phyloP scores from a whole-genome alignment of 2,888 invertebrate species.

The Cactoblastis cactorum region DNA sequence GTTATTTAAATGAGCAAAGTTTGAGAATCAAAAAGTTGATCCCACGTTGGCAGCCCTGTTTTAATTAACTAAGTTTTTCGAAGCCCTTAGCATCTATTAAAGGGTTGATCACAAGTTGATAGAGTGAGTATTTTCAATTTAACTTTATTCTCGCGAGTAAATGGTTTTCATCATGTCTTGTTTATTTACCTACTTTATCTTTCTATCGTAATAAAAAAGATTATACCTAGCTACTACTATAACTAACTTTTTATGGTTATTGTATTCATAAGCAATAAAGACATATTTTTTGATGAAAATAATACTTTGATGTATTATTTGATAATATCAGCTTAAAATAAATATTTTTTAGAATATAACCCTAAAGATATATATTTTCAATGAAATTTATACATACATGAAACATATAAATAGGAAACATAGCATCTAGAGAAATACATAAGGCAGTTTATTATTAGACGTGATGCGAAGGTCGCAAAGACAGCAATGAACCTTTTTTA shows the following conservation, averaged over 20 bases:
- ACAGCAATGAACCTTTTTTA: constrained; percentile 4
- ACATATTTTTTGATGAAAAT: not conserved
- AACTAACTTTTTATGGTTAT: too few relatives aligned
- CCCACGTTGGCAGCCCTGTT: not conserved
- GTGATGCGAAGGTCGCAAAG: not conserved
- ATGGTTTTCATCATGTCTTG: constrained; percentile 6
- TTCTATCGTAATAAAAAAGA: not conserved
- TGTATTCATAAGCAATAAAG: not conserved
- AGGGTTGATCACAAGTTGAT: constrained; percentile 15
- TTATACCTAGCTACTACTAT: too few relatives aligned
- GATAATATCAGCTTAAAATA: not conserved
- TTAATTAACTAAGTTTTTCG: constrained; percentile 17
- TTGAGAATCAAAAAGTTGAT: not conserved
- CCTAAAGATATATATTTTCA: too few relatives aligned
- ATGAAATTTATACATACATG: too few relatives aligned
- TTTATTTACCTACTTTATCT: not conserved
- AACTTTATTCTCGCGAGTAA: constrained; percentile 14
- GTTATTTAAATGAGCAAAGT: not conserved
- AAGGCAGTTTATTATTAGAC: not conserved
- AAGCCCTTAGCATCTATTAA: not conserved
- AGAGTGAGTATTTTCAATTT: constrained; percentile 15
- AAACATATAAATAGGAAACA: not conserved
- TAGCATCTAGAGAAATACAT: not conserved
- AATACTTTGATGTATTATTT: not conserved
- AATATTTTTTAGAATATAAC: too few relatives aligned